Percentiles rank a stretch among this genome's conserved stretches.
phyloP scores from a whole-genome alignment of 2,797 vertebrate species.

The Danio kyathit region DNA sequence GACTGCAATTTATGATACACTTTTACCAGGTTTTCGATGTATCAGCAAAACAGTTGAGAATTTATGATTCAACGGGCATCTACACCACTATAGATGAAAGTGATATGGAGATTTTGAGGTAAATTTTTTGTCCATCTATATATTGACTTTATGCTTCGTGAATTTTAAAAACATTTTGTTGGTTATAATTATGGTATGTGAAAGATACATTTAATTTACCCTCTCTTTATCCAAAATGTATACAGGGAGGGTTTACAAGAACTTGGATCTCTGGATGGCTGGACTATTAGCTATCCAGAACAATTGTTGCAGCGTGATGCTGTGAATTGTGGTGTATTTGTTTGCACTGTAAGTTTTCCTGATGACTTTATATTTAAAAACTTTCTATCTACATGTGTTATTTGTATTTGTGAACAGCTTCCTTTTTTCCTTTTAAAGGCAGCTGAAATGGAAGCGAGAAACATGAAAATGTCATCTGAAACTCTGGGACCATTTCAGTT shows the following conservation, averaged over 20 bases:
- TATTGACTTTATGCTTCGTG: too few species aligned
- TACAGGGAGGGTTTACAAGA: not conserved
- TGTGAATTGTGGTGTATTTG: not conserved
- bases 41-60: not conserved
- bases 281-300: not conserved
- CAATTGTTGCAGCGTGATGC: not conserved
- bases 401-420: not conserved
- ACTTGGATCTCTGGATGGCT: not conserved
- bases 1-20: not conserved
- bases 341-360: not conserved
- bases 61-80: not conserved
- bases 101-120: not conserved
- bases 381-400: not conserved
- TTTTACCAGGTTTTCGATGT: not conserved
- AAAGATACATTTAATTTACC: not conserved
- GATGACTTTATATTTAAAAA: too few species aligned
- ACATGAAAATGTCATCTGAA: not conserved
- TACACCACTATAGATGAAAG: not conserved
- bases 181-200: not conserved
- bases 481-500: not conserved
- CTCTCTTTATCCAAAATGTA: not conserved
- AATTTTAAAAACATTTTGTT: too few species aligned
- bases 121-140: not conserved
- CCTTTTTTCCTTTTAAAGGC: not conserved
- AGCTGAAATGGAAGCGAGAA: slow-evolving; percentile 2